Conservation (phyloP, 2,888 invertebrate species). For the Thymelicus lineola region DNA sequence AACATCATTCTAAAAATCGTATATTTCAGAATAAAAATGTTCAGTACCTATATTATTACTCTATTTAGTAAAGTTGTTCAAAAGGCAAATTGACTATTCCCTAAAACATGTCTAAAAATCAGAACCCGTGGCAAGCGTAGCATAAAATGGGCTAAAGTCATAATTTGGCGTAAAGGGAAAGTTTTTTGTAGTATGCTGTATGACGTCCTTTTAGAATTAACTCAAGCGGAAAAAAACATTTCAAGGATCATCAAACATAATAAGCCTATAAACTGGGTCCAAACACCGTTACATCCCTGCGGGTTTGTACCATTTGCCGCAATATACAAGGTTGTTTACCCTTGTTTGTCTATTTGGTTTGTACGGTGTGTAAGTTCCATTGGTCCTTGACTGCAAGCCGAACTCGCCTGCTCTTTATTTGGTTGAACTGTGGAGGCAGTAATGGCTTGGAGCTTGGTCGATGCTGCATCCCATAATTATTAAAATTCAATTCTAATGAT, state of each 20-base stretch:
- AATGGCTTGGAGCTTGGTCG: too few species aligned
- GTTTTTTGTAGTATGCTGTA: constrained; percentile 6
- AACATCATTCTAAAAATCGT: too few species aligned
- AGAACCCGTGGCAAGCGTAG: not conserved
- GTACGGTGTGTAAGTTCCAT: too few species aligned
- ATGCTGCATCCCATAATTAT: too few species aligned
- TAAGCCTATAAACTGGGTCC: constrained; percentile 22
- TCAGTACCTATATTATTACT: too few species aligned
- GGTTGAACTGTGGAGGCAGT: too few species aligned
- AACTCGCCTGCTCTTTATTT: too few species aligned
- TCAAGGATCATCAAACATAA: constrained; percentile 20
- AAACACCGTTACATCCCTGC: constrained; percentile 26
- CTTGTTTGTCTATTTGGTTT: too few species aligned
- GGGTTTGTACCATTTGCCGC: constrained; percentile 8
- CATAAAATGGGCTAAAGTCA: constrained; percentile 10
- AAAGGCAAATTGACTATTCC: not conserved
- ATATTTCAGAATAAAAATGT: too few species aligned
- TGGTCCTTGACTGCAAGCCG: too few species aligned
- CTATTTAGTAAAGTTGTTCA: too few species aligned
- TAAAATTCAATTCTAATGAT: too few species aligned
- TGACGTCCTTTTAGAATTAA: constrained; percentile 28
- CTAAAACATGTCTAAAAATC: not conserved
- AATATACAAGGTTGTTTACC: not conserved
- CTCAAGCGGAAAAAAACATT: constrained; percentile 34
- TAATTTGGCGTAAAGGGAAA: constrained; percentile 9